Percentiles rank a stretch among this genome's conserved stretches.
Evolutionary conservation across 2,113 vertebrate genomes (phyloP).

Genomic region (Promerops cafer): DNA sequence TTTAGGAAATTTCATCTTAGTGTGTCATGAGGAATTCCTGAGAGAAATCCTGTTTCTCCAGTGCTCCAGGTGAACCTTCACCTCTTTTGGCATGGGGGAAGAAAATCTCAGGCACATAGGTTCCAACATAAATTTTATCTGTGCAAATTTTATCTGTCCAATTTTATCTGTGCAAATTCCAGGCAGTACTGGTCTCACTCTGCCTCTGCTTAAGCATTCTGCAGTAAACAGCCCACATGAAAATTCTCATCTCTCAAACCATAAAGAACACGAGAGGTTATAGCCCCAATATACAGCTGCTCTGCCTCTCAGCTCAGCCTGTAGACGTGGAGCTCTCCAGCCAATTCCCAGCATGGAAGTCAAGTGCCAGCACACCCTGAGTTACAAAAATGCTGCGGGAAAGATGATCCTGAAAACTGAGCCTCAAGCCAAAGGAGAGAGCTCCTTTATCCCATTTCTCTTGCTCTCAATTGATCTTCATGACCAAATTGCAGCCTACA

Average conservation of each 20-base stretch:
- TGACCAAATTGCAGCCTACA: not conserved
- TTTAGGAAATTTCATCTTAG: not conserved
- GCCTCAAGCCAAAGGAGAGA: not conserved
- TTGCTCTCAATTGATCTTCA: not conserved
- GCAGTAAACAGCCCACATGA: not conserved
- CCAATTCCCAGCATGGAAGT: not conserved
- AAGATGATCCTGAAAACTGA: not conserved
- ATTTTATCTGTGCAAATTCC: not conserved
- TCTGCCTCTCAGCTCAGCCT: not conserved
- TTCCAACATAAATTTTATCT: not conserved
- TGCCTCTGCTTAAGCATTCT: not conserved
- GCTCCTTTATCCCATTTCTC: not conserved
- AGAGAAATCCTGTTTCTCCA: not conserved
- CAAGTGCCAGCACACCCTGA: not conserved
- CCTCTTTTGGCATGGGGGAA: not conserved
- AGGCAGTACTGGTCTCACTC: not conserved
- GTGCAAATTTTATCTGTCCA: not conserved
- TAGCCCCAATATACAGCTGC: not conserved
- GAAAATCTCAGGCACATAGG: not conserved
- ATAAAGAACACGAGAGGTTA: not conserved
- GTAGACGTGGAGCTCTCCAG: not conserved
- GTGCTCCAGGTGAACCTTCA: not conserved
- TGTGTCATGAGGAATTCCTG: not conserved
- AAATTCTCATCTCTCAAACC: not conserved
- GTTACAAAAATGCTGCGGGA: accelerated